Percentiles rank a stretch among this genome's conserved stretches.
Conservation (phyloP, 2,888 invertebrate genomes). For the Erynnis tages region DNA sequence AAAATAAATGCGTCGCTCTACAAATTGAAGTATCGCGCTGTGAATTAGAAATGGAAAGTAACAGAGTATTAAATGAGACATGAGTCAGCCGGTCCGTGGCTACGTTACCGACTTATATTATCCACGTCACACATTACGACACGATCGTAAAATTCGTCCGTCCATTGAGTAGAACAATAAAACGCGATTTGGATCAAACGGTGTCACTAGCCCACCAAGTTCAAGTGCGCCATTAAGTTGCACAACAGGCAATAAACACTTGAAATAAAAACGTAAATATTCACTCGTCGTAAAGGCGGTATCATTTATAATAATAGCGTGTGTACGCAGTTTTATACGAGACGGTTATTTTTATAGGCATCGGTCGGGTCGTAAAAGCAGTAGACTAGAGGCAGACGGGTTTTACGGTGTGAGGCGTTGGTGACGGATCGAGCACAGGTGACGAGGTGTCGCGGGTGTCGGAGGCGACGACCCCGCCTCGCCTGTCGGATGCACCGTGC, state of each 20-base stretch:
- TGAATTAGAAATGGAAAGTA: constrained; percentile 61
- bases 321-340: constrained; percentile 51
- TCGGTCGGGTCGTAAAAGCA: constrained; percentile 69
- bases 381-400: constrained; percentile 76
- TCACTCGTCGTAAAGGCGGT: constrained; percentile 50
- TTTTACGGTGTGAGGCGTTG: constrained; percentile 58
- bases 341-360: constrained; percentile 74
- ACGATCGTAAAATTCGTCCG: constrained; percentile 73
- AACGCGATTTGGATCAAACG: constrained; percentile 76
- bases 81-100: constrained; percentile 43
- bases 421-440: constrained; percentile 58
- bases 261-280: constrained; percentile 72
- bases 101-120: constrained; percentile 61
- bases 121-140: constrained; percentile 70
- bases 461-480: constrained; percentile 43
- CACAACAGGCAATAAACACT: constrained; percentile 74
- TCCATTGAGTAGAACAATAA: constrained; percentile 78
- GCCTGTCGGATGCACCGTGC: constrained; percentile 24
- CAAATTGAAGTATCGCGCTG: background rate
- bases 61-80: constrained; percentile 56
- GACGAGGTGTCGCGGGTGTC: constrained; percentile 52
- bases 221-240: constrained; percentile 78
- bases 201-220: constrained; percentile 78
- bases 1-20: background rate
- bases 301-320: constrained; percentile 58